Percentiles rank a stretch among this genome's conserved stretches.
Evolutionary conservation across 2,888 invertebrate species (phyloP).

Genomic region (Leucophenga maculata): DNA sequence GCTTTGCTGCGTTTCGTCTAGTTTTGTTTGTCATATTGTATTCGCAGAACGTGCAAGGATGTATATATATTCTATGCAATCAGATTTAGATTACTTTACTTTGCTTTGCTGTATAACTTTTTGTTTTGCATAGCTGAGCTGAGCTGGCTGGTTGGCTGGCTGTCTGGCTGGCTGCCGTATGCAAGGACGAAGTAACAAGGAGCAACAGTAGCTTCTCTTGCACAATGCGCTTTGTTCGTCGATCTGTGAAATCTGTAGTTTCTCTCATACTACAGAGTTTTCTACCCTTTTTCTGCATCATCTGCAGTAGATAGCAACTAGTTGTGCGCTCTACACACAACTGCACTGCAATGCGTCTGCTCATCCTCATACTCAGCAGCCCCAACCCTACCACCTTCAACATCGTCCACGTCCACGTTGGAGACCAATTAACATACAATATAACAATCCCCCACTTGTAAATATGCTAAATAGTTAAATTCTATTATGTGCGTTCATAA

Average conservation of each 20-base stretch:
- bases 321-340: too few species aligned
- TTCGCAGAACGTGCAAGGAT: too few species aligned
- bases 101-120: background rate
- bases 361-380: slow-evolving; percentile 23
- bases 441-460: slow-evolving; percentile 64
- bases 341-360: too few species aligned
- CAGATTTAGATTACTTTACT: too few species aligned
- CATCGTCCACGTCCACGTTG: slow-evolving; percentile 46
- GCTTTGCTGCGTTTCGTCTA: too few species aligned
- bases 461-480: slow-evolving; percentile 67
- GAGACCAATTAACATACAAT: slow-evolving; percentile 62
- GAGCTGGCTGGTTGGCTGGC: too few species aligned
- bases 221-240: slow-evolving; percentile 17
- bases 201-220: slow-evolving; percentile 3
- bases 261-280: too few species aligned
- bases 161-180: background rate
- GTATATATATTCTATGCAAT: too few species aligned
- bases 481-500: slow-evolving; percentile 66
- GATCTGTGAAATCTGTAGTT: slow-evolving; percentile 3
- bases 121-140: background rate
- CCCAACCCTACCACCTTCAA: background rate
- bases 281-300: too few species aligned
- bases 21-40: too few species aligned
- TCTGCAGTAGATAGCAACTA: slow-evolving; percentile 32
- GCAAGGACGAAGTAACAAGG: slow-evolving; percentile 4